Conservation (phyloP, 1,140 invertebrate species). For the Nebria ingens region DNA sequence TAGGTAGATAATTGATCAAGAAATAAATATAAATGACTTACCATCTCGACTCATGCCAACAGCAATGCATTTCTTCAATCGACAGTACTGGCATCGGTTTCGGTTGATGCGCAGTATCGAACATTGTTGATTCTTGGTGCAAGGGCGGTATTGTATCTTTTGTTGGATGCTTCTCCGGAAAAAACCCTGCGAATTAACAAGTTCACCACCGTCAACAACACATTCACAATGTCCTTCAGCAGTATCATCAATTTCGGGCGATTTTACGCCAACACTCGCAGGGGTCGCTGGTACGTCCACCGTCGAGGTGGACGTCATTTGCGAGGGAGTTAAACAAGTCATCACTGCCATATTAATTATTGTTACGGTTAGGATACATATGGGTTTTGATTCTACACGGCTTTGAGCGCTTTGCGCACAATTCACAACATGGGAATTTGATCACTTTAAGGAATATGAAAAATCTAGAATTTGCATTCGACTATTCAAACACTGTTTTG, state of each 20-base stretch:
- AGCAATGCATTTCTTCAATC: conserved; percentile 95
- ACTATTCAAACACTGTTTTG: no score
- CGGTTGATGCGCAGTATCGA: conserved; percentile 92
- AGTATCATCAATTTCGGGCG: conserved; percentile 23
- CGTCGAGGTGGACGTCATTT: not conserved
- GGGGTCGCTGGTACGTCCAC: conserved; percentile 28
- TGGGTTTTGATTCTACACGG: conserved; percentile 5
- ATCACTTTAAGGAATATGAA: no score
- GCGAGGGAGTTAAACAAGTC: conserved; percentile 22
- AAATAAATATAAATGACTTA: conserved; percentile 39
- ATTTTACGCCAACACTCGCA: not conserved
- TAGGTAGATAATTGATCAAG: not conserved
- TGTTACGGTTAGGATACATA: conserved; percentile 12
- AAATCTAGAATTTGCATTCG: no score
- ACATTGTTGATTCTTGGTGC: conserved; percentile 96
- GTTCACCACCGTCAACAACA: conserved; percentile 42
- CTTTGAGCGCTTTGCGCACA: no score
- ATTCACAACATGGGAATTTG: no score
- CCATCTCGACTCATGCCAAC: conserved; percentile 98
- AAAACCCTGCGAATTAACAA: conserved; percentile 59
- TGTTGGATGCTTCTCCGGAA: conserved; percentile 89
- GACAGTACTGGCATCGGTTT: conserved; percentile 94
- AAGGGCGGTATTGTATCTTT: conserved; percentile 95
- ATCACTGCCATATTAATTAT: conserved; percentile 34
- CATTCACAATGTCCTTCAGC: conserved; percentile 34